Evolutionary conservation across 2,888 invertebrate genomes (phyloP), one percentile per base, ranked within the genome.

Genomic region (Lasioglossum morio): DNA sequence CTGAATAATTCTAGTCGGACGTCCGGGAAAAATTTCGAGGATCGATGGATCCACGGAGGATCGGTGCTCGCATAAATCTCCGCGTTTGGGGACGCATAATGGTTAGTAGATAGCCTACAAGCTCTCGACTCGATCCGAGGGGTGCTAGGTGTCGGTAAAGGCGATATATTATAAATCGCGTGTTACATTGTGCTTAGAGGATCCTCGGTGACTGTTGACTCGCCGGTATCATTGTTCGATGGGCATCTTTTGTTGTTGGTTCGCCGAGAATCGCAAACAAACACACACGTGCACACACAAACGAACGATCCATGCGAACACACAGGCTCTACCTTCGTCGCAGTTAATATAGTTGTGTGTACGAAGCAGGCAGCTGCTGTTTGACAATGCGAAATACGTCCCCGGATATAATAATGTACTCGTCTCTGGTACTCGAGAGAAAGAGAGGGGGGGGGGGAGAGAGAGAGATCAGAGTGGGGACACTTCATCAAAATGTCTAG

Each of bases 201-300:
- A 91, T 93, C 91, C 89, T 93, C 94, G 57, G 93, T 94, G 94
- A 94, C 94, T 94, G 94, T 94, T 94, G 94, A 94, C 94, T 94
- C 92, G 93, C 87, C 92, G 92, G 92, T 92, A 90, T 92, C 92
- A 94, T 94, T 94, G 94, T 94, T 92, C 90, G 90, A 83, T 89
- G 92, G 91, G 91, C 92, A 93, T 92, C 94, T 94, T 94, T 94
- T 94, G 94, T 94, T 86, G 87, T 84, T 86, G 86, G 91, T 91
- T 91, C 91, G 89, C 90, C 90, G 90, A 85, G 91, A 92, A 92
- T 93, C 93, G 91, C 94, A 94, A 94, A 94, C 94, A 94, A 94
- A 94, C 94, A 94, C 92, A 90, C 85, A 82, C 81, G 89, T 84
- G 85, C 78, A 73, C 37, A 23, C 37, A 48, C n/a, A 40, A 40